Base-by-base conservation (phyloP, 2,113 vertebrate genomes). In the Eupsittula cactorum region DNA sequence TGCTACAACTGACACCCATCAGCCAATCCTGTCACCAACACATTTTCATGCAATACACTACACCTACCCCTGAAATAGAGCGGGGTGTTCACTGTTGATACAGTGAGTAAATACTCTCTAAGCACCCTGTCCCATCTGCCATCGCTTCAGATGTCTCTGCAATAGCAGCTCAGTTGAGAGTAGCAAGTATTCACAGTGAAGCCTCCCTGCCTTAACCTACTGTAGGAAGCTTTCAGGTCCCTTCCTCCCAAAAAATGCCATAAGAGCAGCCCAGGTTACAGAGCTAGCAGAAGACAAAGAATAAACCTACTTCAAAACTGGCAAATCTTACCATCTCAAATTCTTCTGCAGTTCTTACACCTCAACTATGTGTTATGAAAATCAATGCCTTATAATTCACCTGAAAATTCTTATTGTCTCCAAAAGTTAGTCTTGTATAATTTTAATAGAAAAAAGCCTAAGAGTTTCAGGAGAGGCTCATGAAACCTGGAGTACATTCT, bases 21-120 rank as follows among this genome's bases (percentile, higher is more conserved):
- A 85, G n/a, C 12, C 63, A 80, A 12, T 9, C 16, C 69, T 46
- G 19, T n/a, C 46, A 77, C 46, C 41, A 88, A 29, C 13, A 33
- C 5, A 23, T 29, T 92, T 67, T 52, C 53, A 55, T 13, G n/a
- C 63, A 44, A 21, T 7, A 44, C 18, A 52, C 23, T 31, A 13
- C 9, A 3, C 4, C 42, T 27, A 39, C 1, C 23, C 41, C 39
- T 67, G 27, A 24, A 77, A 6, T 5, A 70, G 41, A 69, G 20
- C 0, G 0, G 9, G 3, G 15, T 19, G n/a, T 33, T 67, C 46
- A 14, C 41, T 33, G 37, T 1, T 37, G 16, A 41, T 29, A 41
- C 35, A 46, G 42, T 1, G 23, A 79, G 53, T 19, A 12, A 79
- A 35, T 16, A 12, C 46, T 29, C 24, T 8, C 60, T n/a, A 47